Conservation (phyloP, 2,797 vertebrate species). For the Sarcophilus harrisii region DNA sequence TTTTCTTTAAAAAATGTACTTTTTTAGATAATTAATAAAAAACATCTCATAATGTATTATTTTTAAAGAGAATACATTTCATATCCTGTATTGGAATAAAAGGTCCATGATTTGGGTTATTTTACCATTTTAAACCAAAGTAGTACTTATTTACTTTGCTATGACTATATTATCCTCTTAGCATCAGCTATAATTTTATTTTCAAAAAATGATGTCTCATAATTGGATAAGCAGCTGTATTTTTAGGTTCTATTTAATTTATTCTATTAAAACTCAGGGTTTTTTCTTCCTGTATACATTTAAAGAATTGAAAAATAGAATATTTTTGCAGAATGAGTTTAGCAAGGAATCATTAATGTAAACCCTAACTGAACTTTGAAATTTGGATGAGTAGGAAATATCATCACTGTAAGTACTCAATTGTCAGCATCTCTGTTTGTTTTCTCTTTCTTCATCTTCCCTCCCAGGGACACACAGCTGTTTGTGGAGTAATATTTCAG, state of each 20-base stretch:
- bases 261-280: neutral
- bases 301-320: neutral
- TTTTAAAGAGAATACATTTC: neutral
- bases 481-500: constrained; percentile 53
- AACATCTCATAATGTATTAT: neutral
- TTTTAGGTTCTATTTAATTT: neutral
- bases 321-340: constrained; percentile 13
- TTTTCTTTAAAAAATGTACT: neutral
- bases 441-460: constrained; percentile 56
- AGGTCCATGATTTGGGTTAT: neutral
- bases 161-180: neutral
- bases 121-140: neutral
- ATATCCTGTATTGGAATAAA: neutral
- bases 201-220: neutral
- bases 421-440: constrained; percentile 72
- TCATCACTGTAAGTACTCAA: constrained; percentile 52
- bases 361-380: neutral
- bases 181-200: neutral
- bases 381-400: constrained; percentile 66
- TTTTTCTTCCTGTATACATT: neutral
- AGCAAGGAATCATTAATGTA: constrained; percentile 17
- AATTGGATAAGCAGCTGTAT: neutral
- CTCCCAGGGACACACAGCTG: constrained; percentile 65
- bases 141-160: neutral
- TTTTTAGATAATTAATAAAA: neutral